Evolutionary conservation across 2,888 invertebrate genomes (phyloP).

Genomic region (Drosophila antonietae): DNA sequence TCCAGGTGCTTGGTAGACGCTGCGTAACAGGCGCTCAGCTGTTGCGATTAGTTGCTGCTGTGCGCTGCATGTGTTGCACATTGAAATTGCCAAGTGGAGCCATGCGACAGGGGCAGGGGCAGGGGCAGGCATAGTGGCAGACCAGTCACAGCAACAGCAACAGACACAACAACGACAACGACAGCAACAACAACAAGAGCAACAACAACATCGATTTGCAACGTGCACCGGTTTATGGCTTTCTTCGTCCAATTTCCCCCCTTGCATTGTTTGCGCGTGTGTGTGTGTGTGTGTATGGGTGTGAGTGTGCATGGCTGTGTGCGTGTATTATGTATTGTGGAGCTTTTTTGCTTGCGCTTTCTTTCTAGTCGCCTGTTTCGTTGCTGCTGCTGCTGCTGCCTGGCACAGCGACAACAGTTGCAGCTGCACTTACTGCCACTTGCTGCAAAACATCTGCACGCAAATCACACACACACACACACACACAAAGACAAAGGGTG

Average conservation of each 20-base stretch:
- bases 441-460: slow-evolving; percentile 28
- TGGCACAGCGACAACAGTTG: slow-evolving; percentile 60
- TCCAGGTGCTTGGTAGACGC: slow-evolving; percentile 81
- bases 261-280: slow-evolving; percentile 2
- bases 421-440: slow-evolving; percentile 58
- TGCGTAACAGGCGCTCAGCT: slow-evolving; percentile 77
- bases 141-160: slow-evolving; percentile 3
- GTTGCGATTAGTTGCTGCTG: slow-evolving; percentile 41
- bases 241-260: slow-evolving; percentile 47
- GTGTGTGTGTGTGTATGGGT: slow-evolving; percentile 8
- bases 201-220: slow-evolving; percentile 19
- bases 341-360: slow-evolving; percentile 72
- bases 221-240: slow-evolving; percentile 60
- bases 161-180: background rate
- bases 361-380: slow-evolving; percentile 75
- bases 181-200: slow-evolving; percentile 7
- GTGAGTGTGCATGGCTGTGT: background rate
- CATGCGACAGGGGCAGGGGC: background rate
- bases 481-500: background rate
- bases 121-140: background rate
- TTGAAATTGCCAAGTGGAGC: slow-evolving; percentile 15
- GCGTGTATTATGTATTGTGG: slow-evolving; percentile 17
- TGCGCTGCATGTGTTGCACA: slow-evolving; percentile 45
- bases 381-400: slow-evolving; percentile 52
- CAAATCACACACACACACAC: slow-evolving; percentile 6